These are phyloP conservation scores for Drosophila pseudoananassae DNA, from an alignment of 1,140 invertebrate species.

Conservation along the genomic window DNA sequence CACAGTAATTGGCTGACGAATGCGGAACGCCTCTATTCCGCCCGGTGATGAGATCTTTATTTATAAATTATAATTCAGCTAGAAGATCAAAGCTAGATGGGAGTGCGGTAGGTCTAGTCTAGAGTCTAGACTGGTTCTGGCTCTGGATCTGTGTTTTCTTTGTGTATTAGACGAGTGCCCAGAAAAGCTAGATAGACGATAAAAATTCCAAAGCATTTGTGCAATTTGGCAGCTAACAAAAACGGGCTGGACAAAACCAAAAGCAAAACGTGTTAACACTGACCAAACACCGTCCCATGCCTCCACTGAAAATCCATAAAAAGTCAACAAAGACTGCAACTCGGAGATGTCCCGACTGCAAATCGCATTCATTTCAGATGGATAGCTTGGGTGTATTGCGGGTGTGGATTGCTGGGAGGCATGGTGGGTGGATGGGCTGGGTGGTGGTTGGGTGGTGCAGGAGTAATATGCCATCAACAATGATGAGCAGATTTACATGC, in stretches of 20 bases:
- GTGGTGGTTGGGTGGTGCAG: constrained; percentile 12
- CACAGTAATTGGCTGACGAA: constrained; percentile 61
- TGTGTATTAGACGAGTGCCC: constrained; percentile 16
- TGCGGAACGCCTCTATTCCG: constrained; percentile 47
- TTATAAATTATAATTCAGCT: constrained; percentile 61
- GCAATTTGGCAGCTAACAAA: constrained; percentile 65
- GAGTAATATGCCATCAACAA: constrained; percentile 80
- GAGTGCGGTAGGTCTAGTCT: constrained; percentile 63
- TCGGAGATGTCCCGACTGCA: constrained; percentile 67
- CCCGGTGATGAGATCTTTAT: constrained; percentile 73
- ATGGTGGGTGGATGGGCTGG: background rate
- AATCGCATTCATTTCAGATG: constrained; percentile 73
- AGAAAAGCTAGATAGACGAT: constrained; percentile 36
- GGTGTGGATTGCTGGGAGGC: background rate
- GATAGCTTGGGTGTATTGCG: constrained; percentile 1
- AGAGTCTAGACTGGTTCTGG: constrained; percentile 17
- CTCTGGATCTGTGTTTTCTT: constrained; percentile 16
- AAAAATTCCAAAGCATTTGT: constrained; percentile 78
- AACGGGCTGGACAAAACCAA: constrained; percentile 57
- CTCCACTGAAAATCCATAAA: constrained; percentile 75
- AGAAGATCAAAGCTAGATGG: constrained; percentile 68
- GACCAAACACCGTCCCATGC: constrained; percentile 44
- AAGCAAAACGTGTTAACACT: constrained; percentile 66
- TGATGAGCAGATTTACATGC: constrained; percentile 83
- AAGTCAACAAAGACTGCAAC: constrained; percentile 63